Conservation (phyloP, 2,888 invertebrate species). For the Sericinus montela region DNA sequence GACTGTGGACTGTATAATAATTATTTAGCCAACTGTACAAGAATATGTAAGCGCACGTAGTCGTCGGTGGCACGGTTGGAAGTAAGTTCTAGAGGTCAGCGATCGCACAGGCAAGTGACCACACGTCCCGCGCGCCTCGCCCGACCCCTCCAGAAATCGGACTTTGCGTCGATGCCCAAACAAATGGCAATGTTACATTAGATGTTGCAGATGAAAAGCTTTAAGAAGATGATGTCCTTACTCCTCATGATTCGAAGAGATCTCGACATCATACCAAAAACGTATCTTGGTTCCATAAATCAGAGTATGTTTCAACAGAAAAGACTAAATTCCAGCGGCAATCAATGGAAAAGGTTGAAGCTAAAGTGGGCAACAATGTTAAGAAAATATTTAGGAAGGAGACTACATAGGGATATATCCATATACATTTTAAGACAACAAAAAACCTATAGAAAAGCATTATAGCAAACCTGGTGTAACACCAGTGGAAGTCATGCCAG, state of each 20-base stretch:
- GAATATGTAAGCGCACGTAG: too few species aligned
- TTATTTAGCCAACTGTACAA: too few species aligned
- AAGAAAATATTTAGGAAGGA: slow-evolving; percentile 96
- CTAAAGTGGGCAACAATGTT: slow-evolving; percentile 98
- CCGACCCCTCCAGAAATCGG: too few species aligned
- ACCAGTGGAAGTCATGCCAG: slow-evolving; percentile 89
- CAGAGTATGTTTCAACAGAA: slow-evolving; percentile 99
- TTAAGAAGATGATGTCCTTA: slow-evolving; percentile 95
- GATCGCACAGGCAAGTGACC: too few species aligned
- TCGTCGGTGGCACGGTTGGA: too few species aligned
- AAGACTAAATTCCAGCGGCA: slow-evolving; percentile 98
- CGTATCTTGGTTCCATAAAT: slow-evolving; percentile 98
- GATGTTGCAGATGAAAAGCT: slow-evolving; percentile 97
- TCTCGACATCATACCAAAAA: slow-evolving; percentile 97
- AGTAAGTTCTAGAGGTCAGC: too few species aligned
- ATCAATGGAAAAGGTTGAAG: slow-evolving; percentile 98
- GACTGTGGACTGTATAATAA: too few species aligned
- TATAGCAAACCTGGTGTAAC: slow-evolving; percentile 97
- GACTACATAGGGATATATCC: slow-evolving; percentile 96
- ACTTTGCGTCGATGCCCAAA: too few species aligned
- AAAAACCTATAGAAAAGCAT: slow-evolving; percentile 91
- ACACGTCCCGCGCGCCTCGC: too few species aligned
- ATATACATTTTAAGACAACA: slow-evolving; percentile 97
- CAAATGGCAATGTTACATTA: slow-evolving; percentile 83
- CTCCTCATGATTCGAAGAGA: slow-evolving; percentile 92